phyloP scores from a whole-genome alignment of 2,797 vertebrate genomes.

The Arrhamphus sclerolepis region DNA sequence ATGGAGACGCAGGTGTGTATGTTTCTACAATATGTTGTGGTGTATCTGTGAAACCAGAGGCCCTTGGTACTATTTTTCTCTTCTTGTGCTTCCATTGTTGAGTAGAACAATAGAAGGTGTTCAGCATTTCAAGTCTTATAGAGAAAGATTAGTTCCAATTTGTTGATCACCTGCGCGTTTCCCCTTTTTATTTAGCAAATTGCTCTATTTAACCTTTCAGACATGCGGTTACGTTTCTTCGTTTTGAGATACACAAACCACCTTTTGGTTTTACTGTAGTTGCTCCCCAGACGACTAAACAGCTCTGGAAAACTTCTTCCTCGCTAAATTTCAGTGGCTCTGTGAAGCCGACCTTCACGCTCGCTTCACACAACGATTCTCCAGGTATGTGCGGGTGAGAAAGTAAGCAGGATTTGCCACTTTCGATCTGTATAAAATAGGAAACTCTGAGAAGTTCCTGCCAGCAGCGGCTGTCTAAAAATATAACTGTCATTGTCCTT shows the following conservation, averaged over 20 bases:
- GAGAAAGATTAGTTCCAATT: too few relatives aligned
- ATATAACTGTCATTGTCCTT: too few relatives aligned
- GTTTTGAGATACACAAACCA: neutral
- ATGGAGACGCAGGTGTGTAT: slow-evolving; percentile 72
- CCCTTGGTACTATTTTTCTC: slow-evolving; percentile 38
- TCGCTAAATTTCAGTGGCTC: neutral
- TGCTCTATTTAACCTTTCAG: neutral
- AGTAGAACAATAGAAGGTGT: too few relatives aligned
- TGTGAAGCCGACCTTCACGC: slow-evolving; percentile 1
- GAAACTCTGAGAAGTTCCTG: neutral
- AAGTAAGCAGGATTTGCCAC: neutral
- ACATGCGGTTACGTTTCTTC: neutral
- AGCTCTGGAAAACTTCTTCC: neutral
- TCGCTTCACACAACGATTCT: neutral
- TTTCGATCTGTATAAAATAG: neutral
- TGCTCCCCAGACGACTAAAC: neutral
- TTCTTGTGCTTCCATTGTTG: neutral
- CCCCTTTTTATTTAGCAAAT: neutral
- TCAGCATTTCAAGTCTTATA: neutral
- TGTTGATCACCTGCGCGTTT: neutral
- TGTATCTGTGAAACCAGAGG: slow-evolving; percentile 22
- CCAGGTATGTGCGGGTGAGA: slow-evolving; percentile 5
- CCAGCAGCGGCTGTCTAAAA: too few relatives aligned
- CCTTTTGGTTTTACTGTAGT: neutral
- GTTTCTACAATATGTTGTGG: slow-evolving; percentile 33